Evolutionary conservation across 2,888 invertebrate genomes (phyloP), one percentile per base, ranked within the genome.

Genomic region (Lapara coniferarum): DNA sequence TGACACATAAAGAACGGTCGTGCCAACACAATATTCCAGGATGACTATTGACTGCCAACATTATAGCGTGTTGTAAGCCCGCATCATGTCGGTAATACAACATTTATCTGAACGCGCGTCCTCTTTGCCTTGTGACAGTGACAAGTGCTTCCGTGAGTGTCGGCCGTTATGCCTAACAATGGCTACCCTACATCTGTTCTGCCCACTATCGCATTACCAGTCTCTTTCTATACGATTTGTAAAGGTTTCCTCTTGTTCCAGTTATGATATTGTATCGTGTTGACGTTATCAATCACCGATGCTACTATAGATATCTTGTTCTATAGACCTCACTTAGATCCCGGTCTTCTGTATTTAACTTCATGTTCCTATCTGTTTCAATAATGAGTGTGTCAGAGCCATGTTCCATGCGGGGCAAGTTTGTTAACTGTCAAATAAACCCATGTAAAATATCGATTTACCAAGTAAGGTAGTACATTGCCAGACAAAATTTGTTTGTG

Each of bases 91-190:
- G 72, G 79, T 79, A 80, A 82, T 85, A 84, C 82, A 85, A 85
- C 84, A 89, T 89, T 89, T 88, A 89, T 86, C 86, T 84, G 83
- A 81, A 84, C 77, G 75, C 76, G 78, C 80, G 78, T 80, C 78
- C 82, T 82, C 81, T 80, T 76, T 76, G 77, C 77, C 80, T 79
- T 72, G 78, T 81, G 90, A 90, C 90, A 90, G 81, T 91, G 91
- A 92, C 90, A 89, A 89, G 91, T 89, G 87, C 82, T 91, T 92
- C 92, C 92, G 92, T 88, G 87, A 89, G 85, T 86, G 86, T 83
- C 87, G 83, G 82, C 85, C 84, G 89, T 87, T 87, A 87, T 84
- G 80, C 78, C 78, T 85, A 85, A 92, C 92, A 92, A 92, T 87
- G 82, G 84, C 76, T 82, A 87, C 88, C 87, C 88, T 83, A 87